A percentile compares a stretch with the other conserved stretches of the same genome.
These are phyloP conservation scores for Ptychodera flava DNA, from an alignment of 35 echinoderm and acorn worm genomes.

Conservation along the genomic window DNA sequence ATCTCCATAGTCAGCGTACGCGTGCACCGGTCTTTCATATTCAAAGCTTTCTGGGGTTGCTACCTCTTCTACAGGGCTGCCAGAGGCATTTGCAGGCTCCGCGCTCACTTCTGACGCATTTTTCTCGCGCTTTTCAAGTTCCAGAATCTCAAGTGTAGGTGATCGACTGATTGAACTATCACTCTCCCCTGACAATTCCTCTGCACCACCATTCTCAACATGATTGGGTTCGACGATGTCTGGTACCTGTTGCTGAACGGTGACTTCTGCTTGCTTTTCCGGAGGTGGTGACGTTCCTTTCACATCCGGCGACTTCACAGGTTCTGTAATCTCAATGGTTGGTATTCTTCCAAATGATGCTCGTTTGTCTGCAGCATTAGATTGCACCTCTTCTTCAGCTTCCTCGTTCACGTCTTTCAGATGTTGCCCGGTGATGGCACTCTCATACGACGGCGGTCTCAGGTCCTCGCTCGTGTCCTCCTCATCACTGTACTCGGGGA, in stretches of 20 bases:
- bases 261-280: not conserved
- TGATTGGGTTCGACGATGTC: not conserved
- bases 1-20: not conserved
- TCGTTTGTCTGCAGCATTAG: not conserved
- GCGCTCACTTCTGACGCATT: no score
- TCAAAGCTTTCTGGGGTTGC: not conserved
- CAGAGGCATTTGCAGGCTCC: not conserved
- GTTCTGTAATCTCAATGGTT: not conserved
- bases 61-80: not conserved
- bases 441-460: not conserved
- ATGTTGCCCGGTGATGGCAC: not conserved
- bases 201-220: not conserved
- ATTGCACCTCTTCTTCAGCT: not conserved
- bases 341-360: no score
- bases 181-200: not conserved
- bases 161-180: not conserved
- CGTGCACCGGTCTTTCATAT: not conserved
- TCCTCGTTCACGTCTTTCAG: not conserved
- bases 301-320: not conserved
- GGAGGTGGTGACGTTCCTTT: not conserved
- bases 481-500: not conserved
- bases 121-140: not conserved
- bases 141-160: not conserved
- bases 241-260: no score
- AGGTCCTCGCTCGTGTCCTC: not conserved